Percentiles rank a stretch among this genome's conserved stretches.
These are phyloP conservation scores for Meloidogyne chitwoodi DNA, from an alignment of 1,140 invertebrate genomes.

Conservation along the genomic window DNA sequence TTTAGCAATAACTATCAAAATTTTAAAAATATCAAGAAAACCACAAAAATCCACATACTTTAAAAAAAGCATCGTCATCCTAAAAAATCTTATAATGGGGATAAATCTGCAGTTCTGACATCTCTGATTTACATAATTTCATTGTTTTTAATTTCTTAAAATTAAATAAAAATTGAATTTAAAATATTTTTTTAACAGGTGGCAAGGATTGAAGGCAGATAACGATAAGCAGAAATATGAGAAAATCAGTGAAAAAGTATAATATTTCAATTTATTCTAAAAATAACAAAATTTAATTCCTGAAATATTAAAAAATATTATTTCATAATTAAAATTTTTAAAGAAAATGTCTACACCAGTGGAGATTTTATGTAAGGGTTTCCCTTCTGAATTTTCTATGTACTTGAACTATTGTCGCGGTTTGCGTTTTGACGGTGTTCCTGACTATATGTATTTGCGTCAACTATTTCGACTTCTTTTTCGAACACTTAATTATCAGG, in stretches of 20 bases:
- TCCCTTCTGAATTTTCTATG: constrained; percentile 94
- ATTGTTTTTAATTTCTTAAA: too few species aligned
- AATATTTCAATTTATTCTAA: constrained; percentile 69
- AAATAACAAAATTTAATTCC: too few species aligned
- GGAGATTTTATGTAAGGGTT: constrained; percentile 88
- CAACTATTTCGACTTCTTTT: constrained; percentile 96
- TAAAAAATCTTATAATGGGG: too few species aligned
- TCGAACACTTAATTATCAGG: constrained; percentile 91
- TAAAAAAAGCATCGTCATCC: too few species aligned
- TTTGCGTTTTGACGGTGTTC: constrained; percentile 86
- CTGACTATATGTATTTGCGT: constrained; percentile 95
- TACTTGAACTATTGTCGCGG: constrained; percentile 95
- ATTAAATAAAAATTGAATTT: too few species aligned
- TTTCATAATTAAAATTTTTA: constrained; percentile 14
- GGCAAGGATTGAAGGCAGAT: constrained; percentile 71
- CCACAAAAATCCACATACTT: too few species aligned
- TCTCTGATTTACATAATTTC: too few species aligned
- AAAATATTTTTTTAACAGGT: constrained; percentile 66
- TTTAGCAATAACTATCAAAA: too few species aligned
- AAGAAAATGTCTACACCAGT: constrained; percentile 89
- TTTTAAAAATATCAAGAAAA: too few species aligned
- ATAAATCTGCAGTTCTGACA: too few species aligned
- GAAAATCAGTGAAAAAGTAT: constrained; percentile 82
- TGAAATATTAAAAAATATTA: constrained; percentile 67
- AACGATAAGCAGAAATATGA: constrained; percentile 96